These are phyloP conservation scores for Tachysurus fulvidraco DNA, from an alignment of 2,113 vertebrate species.

Conservation along the genomic window DNA sequence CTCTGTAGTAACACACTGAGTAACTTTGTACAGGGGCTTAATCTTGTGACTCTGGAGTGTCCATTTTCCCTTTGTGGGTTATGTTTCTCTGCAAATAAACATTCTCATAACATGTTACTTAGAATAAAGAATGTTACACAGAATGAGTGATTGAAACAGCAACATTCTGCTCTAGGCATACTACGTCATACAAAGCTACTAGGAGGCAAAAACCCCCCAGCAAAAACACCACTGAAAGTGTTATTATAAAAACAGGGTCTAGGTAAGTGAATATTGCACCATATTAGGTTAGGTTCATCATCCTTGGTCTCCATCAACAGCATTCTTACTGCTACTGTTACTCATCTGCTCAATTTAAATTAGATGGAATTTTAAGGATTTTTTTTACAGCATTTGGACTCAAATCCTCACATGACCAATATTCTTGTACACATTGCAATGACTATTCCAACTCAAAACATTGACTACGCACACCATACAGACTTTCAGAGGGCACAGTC, in stretches of 20 bases:
- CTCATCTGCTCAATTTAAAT: background rate
- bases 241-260: background rate
- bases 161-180: background rate
- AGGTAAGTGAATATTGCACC: background rate
- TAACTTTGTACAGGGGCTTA: slow-evolving; percentile 39
- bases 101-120: slow-evolving; percentile 27
- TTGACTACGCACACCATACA: slow-evolving; percentile 20
- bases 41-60: slow-evolving; percentile 42
- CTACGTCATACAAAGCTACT: background rate
- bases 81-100: slow-evolving; percentile 41
- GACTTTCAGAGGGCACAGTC: slow-evolving; percentile 30
- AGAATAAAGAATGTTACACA: background rate
- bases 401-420: slow-evolving; percentile 22
- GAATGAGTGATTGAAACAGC: slow-evolving; percentile 15
- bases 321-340: background rate
- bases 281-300: slow-evolving; percentile 1
- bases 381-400: background rate
- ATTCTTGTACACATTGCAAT: slow-evolving; percentile 17
- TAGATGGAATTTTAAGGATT: background rate
- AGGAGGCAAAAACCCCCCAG: background rate
- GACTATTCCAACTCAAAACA: slow-evolving; percentile 28
- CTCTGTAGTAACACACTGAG: slow-evolving; percentile 44
- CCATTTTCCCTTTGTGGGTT: slow-evolving; percentile 2
- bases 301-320: background rate
- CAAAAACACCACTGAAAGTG: background rate